phyloP scores from a whole-genome alignment of 2,113 vertebrate genomes.

The Zingel zingel region DNA sequence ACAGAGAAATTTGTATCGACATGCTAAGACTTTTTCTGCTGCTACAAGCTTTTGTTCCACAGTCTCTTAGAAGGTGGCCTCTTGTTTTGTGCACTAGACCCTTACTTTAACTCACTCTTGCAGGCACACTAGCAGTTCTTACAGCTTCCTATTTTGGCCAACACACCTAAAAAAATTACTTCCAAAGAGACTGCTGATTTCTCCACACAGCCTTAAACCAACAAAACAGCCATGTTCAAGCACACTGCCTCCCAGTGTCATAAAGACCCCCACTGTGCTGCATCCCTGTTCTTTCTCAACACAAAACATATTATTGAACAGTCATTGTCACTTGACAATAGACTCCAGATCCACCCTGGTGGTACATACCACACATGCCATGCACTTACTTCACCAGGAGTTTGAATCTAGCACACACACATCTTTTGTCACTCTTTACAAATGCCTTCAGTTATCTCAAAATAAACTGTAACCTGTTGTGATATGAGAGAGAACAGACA shows the following conservation, averaged over 20 bases:
- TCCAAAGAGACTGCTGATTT: background rate
- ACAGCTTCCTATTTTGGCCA: background rate
- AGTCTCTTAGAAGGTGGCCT: background rate
- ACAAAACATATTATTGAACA: conserved; percentile 61
- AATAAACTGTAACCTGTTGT: conserved; percentile 11
- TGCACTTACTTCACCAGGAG: conserved; percentile 48
- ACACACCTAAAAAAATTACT: too few relatives aligned
- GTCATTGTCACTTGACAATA: conserved; percentile 63
- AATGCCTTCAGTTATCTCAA: conserved; percentile 8
- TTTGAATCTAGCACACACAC: background rate
- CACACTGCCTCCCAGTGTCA: conserved; percentile 22
- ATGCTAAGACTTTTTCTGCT: background rate
- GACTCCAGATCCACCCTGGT: conserved; percentile 28
- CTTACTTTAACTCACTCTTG: background rate
- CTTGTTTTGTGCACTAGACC: background rate
- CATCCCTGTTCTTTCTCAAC: conserved; percentile 29
- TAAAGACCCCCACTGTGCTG: conserved; percentile 49
- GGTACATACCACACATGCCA: conserved; percentile 48
- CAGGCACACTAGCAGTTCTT: background rate
- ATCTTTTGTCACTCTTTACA: background rate
- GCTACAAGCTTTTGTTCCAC: background rate
- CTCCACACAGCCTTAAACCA: conserved; percentile 19
- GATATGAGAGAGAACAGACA: conserved; percentile 3
- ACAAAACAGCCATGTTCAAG: conserved; percentile 29
- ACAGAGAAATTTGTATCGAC: background rate